Base-by-base conservation (phyloP, 2,888 invertebrate genomes). In the Therioaphis trifolii region DNA sequence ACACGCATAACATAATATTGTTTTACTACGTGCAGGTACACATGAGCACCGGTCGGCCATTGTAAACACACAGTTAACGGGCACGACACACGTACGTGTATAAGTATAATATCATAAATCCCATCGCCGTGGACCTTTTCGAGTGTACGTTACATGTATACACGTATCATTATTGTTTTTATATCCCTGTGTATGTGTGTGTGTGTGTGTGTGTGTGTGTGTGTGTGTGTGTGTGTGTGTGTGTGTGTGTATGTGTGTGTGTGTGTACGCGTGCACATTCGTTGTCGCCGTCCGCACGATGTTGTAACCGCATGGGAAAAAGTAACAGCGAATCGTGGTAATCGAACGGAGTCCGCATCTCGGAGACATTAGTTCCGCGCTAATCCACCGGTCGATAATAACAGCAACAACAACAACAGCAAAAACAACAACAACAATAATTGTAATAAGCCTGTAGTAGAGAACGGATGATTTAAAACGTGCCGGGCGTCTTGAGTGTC, bases 51-150 rank as follows among this genome's bases (percentile, higher is more conserved):
- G n/a, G n/a, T n/a, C 58, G 24, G 21, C 61, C 61, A 63, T 76
- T 68, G 77, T 78, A 66, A 68, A 66, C 66, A 52, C 52, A 12
- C 24, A 52, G 35, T 66, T 78, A 68, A 78, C 66, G 18, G 66
- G 49, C 77, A 66, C 63, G 63, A 77, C 21, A n/a, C 66, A 2
- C 71, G 24, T 18, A 2, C 4, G 14, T 1, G 27, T 24, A 29
- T 5, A 11, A 14, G 46, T 71, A 77, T n/a, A n/a, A n/a, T 77
- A 77, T 77, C 77, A 35, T 66, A 66, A 77, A 77, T 52, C 66
- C 66, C 11, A 66, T 66, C 63, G 66, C 49, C 24, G 18, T 15
- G 18, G 40, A 66, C 21, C 21, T 66, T 66, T 68, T 78, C 35
- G 35, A 49, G 12, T 49, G 61, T 21, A 24, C 15, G 5, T n/a